Evolutionary conservation across 2,888 invertebrate genomes (phyloP).

Genomic region (Copidosoma aretas): DNA sequence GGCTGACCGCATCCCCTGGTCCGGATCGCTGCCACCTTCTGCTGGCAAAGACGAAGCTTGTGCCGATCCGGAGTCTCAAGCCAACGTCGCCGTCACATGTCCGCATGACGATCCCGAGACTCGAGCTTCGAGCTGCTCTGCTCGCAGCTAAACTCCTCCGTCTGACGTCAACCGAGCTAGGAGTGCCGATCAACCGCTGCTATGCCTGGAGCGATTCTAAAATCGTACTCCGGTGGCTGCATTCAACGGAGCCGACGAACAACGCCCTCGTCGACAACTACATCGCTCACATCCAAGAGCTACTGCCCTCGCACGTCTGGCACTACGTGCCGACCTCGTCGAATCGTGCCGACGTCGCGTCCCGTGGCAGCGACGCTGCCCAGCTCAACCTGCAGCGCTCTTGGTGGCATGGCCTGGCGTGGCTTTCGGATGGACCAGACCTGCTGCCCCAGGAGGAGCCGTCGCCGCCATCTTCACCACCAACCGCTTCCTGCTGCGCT

Average conservation of each 20-base stretch:
- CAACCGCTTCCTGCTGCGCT: no score
- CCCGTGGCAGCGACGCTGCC: neutral
- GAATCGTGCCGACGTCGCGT: neutral
- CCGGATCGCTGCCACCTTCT: neutral
- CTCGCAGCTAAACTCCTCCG: neutral
- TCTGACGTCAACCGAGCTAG: neutral
- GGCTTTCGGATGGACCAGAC: no score
- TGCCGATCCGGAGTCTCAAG: neutral
- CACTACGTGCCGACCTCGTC: neutral
- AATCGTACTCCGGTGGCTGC: neutral
- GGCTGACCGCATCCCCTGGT: no score
- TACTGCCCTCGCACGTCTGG: neutral
- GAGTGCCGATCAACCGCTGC: neutral
- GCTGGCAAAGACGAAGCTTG: constrained; percentile 5
- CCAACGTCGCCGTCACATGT: neutral
- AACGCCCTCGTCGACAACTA: neutral
- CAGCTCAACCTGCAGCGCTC: no score
- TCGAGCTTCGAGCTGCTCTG: neutral
- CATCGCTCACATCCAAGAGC: neutral
- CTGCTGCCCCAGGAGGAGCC: no score
- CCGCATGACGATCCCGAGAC: constrained; percentile 18
- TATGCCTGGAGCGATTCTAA: neutral
- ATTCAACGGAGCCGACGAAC: neutral
- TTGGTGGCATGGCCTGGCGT: neutral
- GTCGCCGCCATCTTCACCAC: no score